A percentile compares a stretch with the other conserved stretches of the same genome.
Evolutionary conservation across 1,140 invertebrate species (phyloP).

Genomic region (Frieseomelitta varia): DNA sequence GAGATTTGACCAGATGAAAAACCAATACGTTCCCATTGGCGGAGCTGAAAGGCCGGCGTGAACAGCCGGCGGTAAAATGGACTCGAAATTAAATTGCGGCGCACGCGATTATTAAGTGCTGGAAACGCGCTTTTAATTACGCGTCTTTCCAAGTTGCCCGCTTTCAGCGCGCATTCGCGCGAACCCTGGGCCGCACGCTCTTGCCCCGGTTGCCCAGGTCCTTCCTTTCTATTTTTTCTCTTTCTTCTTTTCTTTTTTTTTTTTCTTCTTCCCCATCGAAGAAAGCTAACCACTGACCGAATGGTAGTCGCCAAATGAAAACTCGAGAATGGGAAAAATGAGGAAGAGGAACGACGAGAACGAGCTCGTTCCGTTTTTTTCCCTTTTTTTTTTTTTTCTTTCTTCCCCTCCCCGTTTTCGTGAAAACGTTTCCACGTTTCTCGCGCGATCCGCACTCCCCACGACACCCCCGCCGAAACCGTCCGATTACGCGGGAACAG

Average conservation of each 20-base stretch:
- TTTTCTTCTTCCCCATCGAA: neutral
- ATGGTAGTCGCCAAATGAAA: neutral
- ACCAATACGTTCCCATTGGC: conserved; percentile 24
- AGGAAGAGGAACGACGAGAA: neutral
- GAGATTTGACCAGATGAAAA: conserved; percentile 9
- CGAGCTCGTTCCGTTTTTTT: neutral
- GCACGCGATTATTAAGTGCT: conserved; percentile 50
- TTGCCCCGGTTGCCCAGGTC: neutral
- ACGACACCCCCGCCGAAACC: neutral
- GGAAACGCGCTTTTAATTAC: conserved; percentile 60
- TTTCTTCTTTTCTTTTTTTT: no score
- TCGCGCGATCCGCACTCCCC: no score
- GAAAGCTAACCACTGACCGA: conserved; percentile 28
- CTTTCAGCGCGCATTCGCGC: conserved; percentile 13
- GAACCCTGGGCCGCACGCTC: neutral
- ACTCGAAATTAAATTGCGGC: conserved; percentile 57
- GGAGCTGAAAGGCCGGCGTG: neutral
- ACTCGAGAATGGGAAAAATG: no score
- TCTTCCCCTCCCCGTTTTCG: neutral
- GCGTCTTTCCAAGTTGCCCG: conserved; percentile 20
- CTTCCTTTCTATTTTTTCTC: neutral
- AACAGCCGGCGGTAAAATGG: conserved; percentile 37
- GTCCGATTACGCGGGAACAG: neutral
- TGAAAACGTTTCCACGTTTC: neutral
- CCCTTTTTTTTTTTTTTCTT: neutral